Evolutionary conservation across 2,888 invertebrate genomes (phyloP).

Genomic region (Chymomyza procnemis): DNA sequence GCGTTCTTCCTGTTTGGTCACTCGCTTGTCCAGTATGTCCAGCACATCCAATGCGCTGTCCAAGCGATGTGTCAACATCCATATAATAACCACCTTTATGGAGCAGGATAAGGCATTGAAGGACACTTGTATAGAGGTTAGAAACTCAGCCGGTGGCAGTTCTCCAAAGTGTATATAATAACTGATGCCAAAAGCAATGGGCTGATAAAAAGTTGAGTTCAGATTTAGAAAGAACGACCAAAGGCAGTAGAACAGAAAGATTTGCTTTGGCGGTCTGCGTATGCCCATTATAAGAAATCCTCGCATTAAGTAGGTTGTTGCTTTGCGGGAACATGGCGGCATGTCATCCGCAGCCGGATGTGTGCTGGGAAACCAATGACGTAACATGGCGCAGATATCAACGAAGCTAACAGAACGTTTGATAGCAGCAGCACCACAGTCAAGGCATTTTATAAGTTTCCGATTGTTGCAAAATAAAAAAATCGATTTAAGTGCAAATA

Average conservation of each 20-base stretch:
- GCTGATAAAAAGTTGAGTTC: background rate
- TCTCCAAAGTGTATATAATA: background rate
- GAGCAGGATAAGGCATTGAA: constrained; percentile 34
- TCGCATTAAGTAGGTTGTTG: background rate
- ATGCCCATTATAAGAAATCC: background rate
- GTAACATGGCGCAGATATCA: background rate
- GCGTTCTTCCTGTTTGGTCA: constrained; percentile 21
- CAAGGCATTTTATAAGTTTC: background rate
- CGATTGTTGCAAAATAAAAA: background rate
- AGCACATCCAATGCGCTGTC: constrained; percentile 27
- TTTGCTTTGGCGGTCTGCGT: background rate
- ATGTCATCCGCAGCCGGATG: background rate
- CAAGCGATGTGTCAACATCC: constrained; percentile 21
- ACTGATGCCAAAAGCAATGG: constrained; percentile 8
- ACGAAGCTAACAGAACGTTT: background rate
- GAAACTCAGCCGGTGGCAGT: constrained; percentile 31
- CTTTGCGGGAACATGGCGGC: background rate
- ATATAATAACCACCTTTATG: constrained; percentile 29
- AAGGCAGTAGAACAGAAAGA: background rate
- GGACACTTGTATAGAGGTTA: constrained; percentile 37
- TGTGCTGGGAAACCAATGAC: background rate
- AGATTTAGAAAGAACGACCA: constrained; percentile 2
- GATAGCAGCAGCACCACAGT: background rate
- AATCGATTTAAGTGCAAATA: background rate
- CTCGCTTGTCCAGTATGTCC: constrained; percentile 33